Evolutionary conservation across 2,888 invertebrate species (phyloP), one percentile per base, ranked within the genome.

Genomic region (Pseudanteris insignis): DNA sequence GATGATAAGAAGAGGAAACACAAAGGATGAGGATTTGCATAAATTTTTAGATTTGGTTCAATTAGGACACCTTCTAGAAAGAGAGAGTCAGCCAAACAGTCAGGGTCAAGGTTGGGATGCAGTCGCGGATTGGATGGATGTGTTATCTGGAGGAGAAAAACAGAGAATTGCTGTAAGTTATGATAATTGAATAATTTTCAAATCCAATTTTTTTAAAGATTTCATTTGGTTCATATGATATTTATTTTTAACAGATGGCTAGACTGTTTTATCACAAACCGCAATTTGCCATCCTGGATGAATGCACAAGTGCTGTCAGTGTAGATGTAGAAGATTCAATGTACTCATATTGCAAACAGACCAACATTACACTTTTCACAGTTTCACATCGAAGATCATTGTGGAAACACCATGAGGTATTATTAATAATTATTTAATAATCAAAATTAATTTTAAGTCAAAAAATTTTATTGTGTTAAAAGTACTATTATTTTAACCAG

Each of bases 51-150:
- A 90, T 54, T 83, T 88, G 63, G 96, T 96, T 0, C 94, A 96
- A 77, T 82, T 97, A 58, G 85, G 86, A 0, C 93, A 96, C 82
- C 84, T 97, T 48, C 82, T 92, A 33, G 86, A 89, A 57, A 84
- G 96, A 37, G 96, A 96, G 69, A 90, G 89, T 18, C 67, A 69
- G 10, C 66, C 67, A 11, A 65, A 66, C 11, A 68, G 61, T 25
- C 68, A 72, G 36, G 92, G 91, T 2, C 73, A 70, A 29, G 92
- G 92, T 4, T 89, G 95, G 85, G 92, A 96, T 81, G 89, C 94
- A 0, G 89, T 94, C 1, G 94, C 95, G 71, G 98, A 99, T 83
- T 99, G 98, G 98, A 92, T 97, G 86, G 99, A 99, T 79, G 95
- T 98, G 0, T 83, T 99, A 2, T 95, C 94, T 24, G 99, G 99